phyloP scores from a whole-genome alignment of 2,113 vertebrate genomes.

The Crypturellus undulatus region DNA sequence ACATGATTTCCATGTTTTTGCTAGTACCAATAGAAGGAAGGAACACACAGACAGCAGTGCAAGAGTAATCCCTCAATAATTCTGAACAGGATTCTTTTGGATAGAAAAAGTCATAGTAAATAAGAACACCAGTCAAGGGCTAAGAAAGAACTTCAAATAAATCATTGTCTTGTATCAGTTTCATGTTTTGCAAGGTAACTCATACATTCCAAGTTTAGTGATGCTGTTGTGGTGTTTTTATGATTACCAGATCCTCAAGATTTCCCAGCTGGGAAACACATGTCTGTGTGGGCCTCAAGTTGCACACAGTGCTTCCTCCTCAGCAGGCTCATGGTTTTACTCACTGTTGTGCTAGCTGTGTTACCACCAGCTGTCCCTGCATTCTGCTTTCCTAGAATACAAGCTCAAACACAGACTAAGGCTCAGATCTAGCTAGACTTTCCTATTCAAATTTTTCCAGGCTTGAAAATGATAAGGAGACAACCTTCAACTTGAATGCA shows the following conservation, averaged over 20 bases:
- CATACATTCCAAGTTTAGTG: background rate
- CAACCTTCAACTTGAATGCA: background rate
- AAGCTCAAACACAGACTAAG: background rate
- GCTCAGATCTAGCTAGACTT: background rate
- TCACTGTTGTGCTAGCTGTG: background rate
- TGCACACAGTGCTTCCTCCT: slow-evolving; percentile 23
- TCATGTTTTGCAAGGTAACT: background rate
- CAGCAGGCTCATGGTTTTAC: background rate
- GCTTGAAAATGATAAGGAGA: background rate
- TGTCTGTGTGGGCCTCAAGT: background rate
- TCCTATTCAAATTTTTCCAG: background rate
- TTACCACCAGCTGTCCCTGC: background rate
- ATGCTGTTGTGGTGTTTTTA: background rate
- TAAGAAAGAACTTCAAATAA: background rate
- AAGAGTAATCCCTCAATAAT: background rate
- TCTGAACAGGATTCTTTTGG: background rate
- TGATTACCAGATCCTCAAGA: background rate
- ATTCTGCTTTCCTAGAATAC: background rate
- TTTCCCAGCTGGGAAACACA: slow-evolving; percentile 20
- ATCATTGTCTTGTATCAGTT: background rate
- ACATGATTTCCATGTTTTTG: background rate
- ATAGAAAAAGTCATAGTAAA: background rate
- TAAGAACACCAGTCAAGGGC: background rate
- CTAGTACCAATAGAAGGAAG: background rate
- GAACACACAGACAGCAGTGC: accelerated